Evolutionary conservation across 2,113 vertebrate genomes (phyloP), one percentile per base, ranked within the genome.

Genomic region (Cottus gobio): DNA sequence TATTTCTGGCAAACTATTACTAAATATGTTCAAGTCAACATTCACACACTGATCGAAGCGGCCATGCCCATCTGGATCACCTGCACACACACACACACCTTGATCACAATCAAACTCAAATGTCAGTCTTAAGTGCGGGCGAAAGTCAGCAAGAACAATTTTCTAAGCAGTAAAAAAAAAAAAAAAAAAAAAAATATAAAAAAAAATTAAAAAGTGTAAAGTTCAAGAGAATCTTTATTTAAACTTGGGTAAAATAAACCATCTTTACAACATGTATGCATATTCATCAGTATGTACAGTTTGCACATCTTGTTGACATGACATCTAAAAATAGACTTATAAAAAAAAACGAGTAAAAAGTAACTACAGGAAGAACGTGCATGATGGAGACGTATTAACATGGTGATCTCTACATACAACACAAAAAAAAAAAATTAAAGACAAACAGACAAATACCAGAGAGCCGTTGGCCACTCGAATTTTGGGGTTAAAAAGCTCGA

Each of bases 141-240:
- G 3, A 52, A 54, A 56, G n/a, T 26, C 15, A 9, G 16, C 24
- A 10, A 54, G 52, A 0, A 2, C 24, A 3, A n/a, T 7, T 54
- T 34, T 22, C 24, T n/a, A 4, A 52, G 66, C 52, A 30, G 0
- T 18, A 54, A 56, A n/a, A n/a, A n/a, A n/a, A n/a, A n/a, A n/a
- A n/a, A n/a, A n/a, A n/a, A n/a, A n/a, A n/a, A n/a, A n/a, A n/a
- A n/a, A n/a, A n/a, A n/a, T n/a, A n/a, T n/a, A n/a, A n/a, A n/a
- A n/a, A n/a, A n/a, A n/a, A n/a, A n/a, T n/a, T n/a, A n/a, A n/a
- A n/a, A 68, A 16, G 13, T 5, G 24, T 56, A n/a, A 77, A 82
- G 30, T 76, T 77, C 36, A 77, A 76, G 52, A 79, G 5, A 89
- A 74, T 86, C 86, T 93, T 93, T 93, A 93, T 93, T 93, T 85